phyloP scores from a whole-genome alignment of 2,797 vertebrate species.

The Catamblyrhynchus diadema region DNA sequence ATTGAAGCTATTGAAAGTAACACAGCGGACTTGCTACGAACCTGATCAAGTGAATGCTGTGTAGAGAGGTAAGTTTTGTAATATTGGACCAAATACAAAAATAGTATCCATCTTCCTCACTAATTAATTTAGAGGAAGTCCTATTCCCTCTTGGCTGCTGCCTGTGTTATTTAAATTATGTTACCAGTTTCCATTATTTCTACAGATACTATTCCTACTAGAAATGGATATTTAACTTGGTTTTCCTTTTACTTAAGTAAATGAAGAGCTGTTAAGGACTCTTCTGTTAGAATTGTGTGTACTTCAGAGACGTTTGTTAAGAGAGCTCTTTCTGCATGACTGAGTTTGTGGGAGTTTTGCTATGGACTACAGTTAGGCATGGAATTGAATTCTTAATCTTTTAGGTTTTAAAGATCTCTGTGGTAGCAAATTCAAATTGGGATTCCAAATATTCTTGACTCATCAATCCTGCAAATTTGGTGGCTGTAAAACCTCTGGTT shows the following conservation, averaged over 20 bases:
- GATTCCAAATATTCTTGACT: not conserved
- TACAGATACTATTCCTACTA: not conserved
- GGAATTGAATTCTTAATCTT: not conserved
- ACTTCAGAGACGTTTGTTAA: not conserved
- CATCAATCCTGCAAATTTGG: not conserved
- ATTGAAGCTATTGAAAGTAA: not conserved
- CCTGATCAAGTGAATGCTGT: not conserved
- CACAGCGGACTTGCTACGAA: not conserved
- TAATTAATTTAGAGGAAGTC: not conserved
- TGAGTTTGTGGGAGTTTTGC: not conserved
- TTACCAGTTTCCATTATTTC: not conserved
- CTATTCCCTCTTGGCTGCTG: not conserved
- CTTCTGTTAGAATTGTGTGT: not conserved
- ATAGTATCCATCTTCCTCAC: not conserved
- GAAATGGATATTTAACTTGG: not conserved
- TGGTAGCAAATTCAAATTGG: not conserved
- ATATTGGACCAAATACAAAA: not conserved
- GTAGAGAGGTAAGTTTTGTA: not conserved
- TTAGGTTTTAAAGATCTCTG: not conserved
- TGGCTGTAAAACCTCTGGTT: not conserved
- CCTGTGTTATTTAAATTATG: slow-evolving; percentile 1
- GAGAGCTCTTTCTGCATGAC: not conserved
- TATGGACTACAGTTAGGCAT: not conserved
- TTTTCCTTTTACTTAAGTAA: slow-evolving; percentile 3
- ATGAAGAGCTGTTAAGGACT: not conserved